Percentiles rank a stretch among this genome's conserved stretches.
Evolutionary conservation across 2,797 vertebrate genomes (phyloP).

Genomic region (Philypnodon macrostomus): DNA sequence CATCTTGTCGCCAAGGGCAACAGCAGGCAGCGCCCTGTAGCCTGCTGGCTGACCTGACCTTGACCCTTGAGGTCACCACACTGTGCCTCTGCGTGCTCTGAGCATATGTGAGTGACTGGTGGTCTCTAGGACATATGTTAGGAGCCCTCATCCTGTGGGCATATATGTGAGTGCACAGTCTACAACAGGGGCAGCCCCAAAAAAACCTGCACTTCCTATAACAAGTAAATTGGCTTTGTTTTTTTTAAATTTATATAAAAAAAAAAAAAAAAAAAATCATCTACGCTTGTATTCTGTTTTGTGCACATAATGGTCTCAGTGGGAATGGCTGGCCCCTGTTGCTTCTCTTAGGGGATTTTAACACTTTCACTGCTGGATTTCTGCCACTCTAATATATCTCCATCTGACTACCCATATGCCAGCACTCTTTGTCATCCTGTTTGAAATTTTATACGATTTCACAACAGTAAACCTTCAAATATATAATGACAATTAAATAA

Average conservation of each 20-base stretch:
- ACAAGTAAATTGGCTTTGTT: neutral
- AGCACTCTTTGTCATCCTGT: conserved; percentile 6
- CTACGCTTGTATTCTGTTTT: conserved; percentile 24
- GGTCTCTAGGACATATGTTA: conserved; percentile 55
- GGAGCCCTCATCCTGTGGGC: conserved; percentile 19
- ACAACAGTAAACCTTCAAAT: too few species aligned
- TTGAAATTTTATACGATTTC: too few species aligned
- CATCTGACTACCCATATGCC: conserved; percentile 61
- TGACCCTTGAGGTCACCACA: conserved; percentile 61
- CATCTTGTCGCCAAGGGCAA: conserved; percentile 62
- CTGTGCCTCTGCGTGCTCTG: conserved; percentile 16
- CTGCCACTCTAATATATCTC: conserved; percentile 66
- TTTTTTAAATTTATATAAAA: neutral
- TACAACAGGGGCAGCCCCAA: neutral
- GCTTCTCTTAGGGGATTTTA: conserved; percentile 57
- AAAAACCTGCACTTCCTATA: too few species aligned
- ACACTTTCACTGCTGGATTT: conserved; percentile 69
- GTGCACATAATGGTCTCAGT: conserved; percentile 43
- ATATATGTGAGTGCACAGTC: neutral
- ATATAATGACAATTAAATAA: too few species aligned
- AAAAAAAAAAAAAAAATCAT: too few species aligned
- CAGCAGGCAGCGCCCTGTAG: conserved; percentile 55
- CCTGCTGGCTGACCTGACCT: conserved; percentile 63
- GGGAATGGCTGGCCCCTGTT: conserved; percentile 45
- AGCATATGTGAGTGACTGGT: conserved; percentile 66